Base-by-base conservation (phyloP, 2,888 invertebrate species). In the Rhopalosiphum nymphaeae region DNA sequence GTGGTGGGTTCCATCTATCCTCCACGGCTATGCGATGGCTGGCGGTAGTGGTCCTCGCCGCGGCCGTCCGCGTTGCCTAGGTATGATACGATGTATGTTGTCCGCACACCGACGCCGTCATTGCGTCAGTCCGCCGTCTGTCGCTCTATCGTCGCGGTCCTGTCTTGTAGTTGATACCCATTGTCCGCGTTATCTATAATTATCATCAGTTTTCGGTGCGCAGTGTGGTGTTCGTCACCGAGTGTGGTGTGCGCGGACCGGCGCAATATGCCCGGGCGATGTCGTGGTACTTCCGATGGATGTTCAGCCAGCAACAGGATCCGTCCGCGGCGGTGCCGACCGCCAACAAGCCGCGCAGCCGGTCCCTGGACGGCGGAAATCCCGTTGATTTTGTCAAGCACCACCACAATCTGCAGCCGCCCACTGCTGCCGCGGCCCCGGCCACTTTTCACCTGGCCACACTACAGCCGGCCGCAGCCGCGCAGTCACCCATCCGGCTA, bases 251-350 rank as follows among this genome's bases (percentile, higher is more conserved):
- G 42, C 92, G 36, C 61, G 36, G 46, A 4, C 86, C 67, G 67
- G 90, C 93, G 57, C 94, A 94, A 91, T 88, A 94, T 91, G 94
- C 94, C 88, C 46, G 91, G 89, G 95, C 95, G 94, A 97, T 97
- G 97, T 97, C 97, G 95, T 97, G 97, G 95, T 97, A 97, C 95
- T 97, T 97, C 95, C 96, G 97, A 95, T 97, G 97, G 97, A 97
- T 97, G 95, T 97, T 97, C 91, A 95, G 95, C 86, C 93, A 90
- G 91, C 90, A 95, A 95, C 88, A 94, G 94, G 42, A 94, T 53
- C 95, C 96, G 95, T 97, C 97, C 95, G 97, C 97, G 95, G 96
- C 96, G 95, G 96, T 96, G 96, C 95, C 96, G 96, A 95, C 95
- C 46, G 95, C 95, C 44, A 96, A 96, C 95, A 97, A 98, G 95